These are phyloP conservation scores for Cavia aperea DNA, from an alignment of 2,113 vertebrate species.

Conservation along the genomic window DNA sequence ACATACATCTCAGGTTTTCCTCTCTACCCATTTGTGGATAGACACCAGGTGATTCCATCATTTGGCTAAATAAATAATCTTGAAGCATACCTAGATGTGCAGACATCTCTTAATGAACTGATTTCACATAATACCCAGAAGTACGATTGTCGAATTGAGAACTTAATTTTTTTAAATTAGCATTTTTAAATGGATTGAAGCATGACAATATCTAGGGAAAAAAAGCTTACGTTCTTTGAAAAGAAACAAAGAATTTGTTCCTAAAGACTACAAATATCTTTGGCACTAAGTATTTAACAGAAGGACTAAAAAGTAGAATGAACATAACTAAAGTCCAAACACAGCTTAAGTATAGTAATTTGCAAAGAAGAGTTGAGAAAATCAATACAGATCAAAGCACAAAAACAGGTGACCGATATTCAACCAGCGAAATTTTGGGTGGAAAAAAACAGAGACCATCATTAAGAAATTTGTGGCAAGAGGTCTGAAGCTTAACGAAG, in stretches of 20 bases:
- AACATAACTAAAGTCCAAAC: not conserved
- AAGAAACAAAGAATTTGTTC: not conserved
- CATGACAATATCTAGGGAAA: not conserved
- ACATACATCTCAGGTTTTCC: not conserved
- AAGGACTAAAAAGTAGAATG: not conserved
- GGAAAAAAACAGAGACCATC: not conserved
- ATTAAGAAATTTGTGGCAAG: not conserved
- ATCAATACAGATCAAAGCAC: not conserved
- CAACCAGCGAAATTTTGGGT: not conserved
- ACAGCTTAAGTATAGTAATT: not conserved
- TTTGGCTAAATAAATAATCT: not conserved
- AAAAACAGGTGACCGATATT: not conserved
- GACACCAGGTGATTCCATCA: not conserved
- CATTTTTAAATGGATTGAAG: not conserved
- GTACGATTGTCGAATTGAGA: not conserved
- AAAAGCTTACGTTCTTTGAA: not conserved
- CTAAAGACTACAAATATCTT: slow-evolving; percentile 8
- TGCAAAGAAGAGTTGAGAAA: slow-evolving; percentile 12
- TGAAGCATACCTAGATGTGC: not conserved
- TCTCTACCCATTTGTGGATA: not conserved
- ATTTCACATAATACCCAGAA: not conserved
- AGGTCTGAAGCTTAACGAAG: not conserved
- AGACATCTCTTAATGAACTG: not conserved
- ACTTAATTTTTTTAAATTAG: not conserved
- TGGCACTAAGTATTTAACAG: not conserved